phyloP scores from a whole-genome alignment of 2,888 invertebrate genomes.

The Acronicta leporina region DNA sequence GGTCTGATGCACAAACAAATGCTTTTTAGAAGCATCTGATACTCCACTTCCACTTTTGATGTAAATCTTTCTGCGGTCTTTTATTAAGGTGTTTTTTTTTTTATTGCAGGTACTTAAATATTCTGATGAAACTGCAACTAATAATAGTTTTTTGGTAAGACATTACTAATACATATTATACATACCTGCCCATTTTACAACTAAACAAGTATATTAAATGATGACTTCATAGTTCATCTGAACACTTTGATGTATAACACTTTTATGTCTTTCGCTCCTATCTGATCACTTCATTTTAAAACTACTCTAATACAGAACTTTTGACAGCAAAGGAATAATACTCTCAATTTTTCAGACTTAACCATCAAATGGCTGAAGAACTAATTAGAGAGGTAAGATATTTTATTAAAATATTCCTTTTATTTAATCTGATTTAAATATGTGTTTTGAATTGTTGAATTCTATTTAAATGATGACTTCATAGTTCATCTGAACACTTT shows the following conservation, averaged over 20 bases:
- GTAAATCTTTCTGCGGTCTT: neutral
- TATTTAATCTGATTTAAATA: no score
- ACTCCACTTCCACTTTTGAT: neutral
- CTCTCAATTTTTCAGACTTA: neutral
- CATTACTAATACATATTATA: no score
- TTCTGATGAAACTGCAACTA: neutral
- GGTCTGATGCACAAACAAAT: constrained; percentile 75
- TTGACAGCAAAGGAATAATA: no score
- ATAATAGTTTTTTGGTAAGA: constrained; percentile 1
- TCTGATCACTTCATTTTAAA: constrained; percentile 70
- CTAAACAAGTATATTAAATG: constrained; percentile 40
- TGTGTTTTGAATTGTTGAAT: no score
- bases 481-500: constrained; percentile 77
- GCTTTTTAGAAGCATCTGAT: constrained; percentile 73
- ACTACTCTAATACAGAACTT: neutral
- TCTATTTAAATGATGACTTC: constrained; percentile 40
- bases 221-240: constrained; percentile 78
- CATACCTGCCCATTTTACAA: no score
- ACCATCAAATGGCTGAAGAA: neutral
- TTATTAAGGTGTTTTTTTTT: neutral
- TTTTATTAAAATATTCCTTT: neutral
- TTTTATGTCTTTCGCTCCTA: constrained; percentile 87
- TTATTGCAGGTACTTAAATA: constrained; percentile 31
- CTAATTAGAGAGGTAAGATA: neutral
- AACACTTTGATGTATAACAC: constrained; percentile 69